Percentiles rank a stretch among this genome's conserved stretches.
Conservation (phyloP, 1,140 invertebrate genomes). For the Drosophila truncata region DNA sequence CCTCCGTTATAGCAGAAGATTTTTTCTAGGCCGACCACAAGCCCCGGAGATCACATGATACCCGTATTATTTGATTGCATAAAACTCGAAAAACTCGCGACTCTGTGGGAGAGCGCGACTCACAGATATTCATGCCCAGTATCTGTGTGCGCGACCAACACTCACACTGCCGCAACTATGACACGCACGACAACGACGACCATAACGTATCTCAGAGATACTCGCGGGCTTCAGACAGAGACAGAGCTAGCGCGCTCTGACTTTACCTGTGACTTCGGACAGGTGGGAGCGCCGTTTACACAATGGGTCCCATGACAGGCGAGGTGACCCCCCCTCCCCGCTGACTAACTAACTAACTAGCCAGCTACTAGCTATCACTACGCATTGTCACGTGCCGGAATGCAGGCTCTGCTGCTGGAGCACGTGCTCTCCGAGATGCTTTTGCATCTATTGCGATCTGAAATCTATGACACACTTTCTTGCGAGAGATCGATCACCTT, state of each 20-base stretch:
- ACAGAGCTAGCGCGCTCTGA: constrained; percentile 43
- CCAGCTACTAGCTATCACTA: constrained; percentile 20
- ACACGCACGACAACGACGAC: constrained; percentile 22
- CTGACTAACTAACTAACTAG: constrained; percentile 3
- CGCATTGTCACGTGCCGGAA: constrained; percentile 23
- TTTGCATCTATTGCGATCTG: background rate
- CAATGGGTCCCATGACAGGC: constrained; percentile 62
- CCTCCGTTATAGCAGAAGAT: constrained; percentile 18
- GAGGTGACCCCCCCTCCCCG: constrained; percentile 25
- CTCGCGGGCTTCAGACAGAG: constrained; percentile 37
- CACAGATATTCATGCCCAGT: constrained; percentile 34
- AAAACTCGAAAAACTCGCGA: constrained; percentile 73
- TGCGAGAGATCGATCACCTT: constrained; percentile 53
- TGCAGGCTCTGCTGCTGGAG: background rate
- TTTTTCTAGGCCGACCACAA: constrained; percentile 22
- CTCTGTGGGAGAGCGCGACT: constrained; percentile 55
- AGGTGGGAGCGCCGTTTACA: constrained; percentile 59
- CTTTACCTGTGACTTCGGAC: constrained; percentile 47
- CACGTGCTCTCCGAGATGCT: constrained; percentile 12
- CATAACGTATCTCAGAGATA: constrained; percentile 58
- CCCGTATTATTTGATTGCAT: constrained; percentile 59
- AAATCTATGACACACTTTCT: constrained; percentile 12
- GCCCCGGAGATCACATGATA: constrained; percentile 69
- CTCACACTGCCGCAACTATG: constrained; percentile 41
- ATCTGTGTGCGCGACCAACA: constrained; percentile 35